Conservation (phyloP, 2,113 vertebrate genomes). For the Osmerus mordax region DNA sequence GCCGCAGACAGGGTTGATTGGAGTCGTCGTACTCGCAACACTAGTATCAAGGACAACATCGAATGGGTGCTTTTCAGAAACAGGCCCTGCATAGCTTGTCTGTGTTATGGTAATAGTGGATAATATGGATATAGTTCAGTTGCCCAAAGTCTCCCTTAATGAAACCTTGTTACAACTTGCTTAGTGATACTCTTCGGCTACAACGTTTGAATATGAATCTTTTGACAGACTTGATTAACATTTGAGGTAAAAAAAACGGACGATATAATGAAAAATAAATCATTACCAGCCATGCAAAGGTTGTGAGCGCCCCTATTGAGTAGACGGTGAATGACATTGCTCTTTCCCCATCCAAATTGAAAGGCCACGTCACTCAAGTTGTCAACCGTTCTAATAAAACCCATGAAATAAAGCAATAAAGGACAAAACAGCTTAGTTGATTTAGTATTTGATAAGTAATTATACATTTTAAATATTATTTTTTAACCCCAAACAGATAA, state of each 20-base stretch:
- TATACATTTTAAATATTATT: too few relatives aligned
- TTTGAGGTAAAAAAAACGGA: conserved; percentile 22
- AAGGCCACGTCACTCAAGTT: conserved; percentile 34
- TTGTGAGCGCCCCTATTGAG: conserved; percentile 33
- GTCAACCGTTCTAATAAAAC: conserved; percentile 21
- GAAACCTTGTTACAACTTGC: neutral
- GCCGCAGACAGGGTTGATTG: neutral
- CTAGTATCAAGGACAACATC: neutral
- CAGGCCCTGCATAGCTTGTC: too few relatives aligned
- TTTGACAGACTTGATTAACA: conserved; percentile 36
- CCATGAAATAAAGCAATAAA: neutral
- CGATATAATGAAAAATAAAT: conserved; percentile 31
- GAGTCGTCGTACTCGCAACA: neutral
- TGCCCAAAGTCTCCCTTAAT: neutral
- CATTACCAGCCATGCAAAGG: conserved; percentile 29
- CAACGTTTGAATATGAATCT: neutral
- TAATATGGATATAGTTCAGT: neutral
- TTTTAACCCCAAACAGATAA: too few relatives aligned
- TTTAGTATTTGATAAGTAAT: neutral
- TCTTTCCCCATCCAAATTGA: conserved; percentile 22
- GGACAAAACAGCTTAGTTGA: conserved; percentile 1
- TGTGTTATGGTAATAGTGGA: neutral
- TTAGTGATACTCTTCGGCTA: neutral
- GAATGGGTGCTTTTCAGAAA: neutral
- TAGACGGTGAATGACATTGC: conserved; percentile 32